Percentiles rank a stretch among this genome's conserved stretches.
phyloP scores from a whole-genome alignment of 2,113 vertebrate species.

The Anoura caudifer region DNA sequence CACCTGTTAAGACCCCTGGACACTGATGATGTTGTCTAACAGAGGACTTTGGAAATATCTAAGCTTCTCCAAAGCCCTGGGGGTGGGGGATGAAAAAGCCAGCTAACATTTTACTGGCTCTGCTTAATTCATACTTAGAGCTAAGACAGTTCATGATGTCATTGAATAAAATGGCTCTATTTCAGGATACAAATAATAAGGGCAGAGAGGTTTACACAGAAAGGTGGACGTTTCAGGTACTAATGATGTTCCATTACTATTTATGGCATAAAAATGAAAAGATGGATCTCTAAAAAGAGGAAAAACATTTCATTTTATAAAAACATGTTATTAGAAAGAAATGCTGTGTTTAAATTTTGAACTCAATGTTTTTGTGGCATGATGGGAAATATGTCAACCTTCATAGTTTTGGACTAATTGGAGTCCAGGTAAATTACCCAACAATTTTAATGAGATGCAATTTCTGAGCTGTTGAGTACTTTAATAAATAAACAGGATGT shows the following conservation, averaged over 20 bases:
- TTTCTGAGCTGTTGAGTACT: neutral
- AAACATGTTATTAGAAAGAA: neutral
- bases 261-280: constrained; percentile 15
- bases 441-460: neutral
- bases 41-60: neutral
- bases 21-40: neutral
- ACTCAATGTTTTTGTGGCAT: neutral
- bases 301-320: neutral
- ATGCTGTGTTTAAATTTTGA: constrained; percentile 6
- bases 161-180: constrained; percentile 35
- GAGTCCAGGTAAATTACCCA: constrained; percentile 47
- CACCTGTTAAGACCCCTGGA: neutral
- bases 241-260: neutral
- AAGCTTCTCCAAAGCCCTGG: neutral
- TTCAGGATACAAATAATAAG: constrained; percentile 29
- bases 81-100: neutral
- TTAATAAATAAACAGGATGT: constrained; percentile 29
- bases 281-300: neutral
- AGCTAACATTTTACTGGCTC: neutral
- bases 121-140: constrained; percentile 11
- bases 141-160: neutral
- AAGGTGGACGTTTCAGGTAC: neutral
- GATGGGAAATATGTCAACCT: neutral
- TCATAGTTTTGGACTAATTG: constrained; percentile 31
- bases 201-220: neutral